Percentiles rank a stretch among this genome's conserved stretches.
Evolutionary conservation across 2,113 vertebrate species (phyloP).

Genomic region (Mormyrus iriodes): DNA sequence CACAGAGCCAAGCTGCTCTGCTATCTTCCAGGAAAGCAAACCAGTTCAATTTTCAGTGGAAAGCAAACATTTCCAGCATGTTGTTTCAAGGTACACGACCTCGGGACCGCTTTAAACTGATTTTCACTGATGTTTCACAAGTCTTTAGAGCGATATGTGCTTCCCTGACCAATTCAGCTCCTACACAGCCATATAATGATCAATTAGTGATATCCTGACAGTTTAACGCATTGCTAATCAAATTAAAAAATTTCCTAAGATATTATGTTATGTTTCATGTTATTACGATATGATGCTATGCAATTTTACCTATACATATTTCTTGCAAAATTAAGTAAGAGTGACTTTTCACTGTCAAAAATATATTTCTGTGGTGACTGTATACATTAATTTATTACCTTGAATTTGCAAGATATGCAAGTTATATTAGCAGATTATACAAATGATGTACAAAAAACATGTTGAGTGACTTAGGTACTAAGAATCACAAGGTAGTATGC

Average conservation of each 20-base stretch:
- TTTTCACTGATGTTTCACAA: not conserved
- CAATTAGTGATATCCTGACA: not conserved
- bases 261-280: not conserved
- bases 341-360: not conserved
- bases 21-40: not conserved
- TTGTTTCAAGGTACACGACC: conserved; percentile 4
- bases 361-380: not conserved
- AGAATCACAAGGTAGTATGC: not conserved
- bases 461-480: not conserved
- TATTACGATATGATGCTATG: not conserved
- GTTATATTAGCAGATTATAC: not conserved
- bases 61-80: conserved; percentile 1
- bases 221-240: not conserved
- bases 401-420: not conserved
- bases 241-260: not conserved
- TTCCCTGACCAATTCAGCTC: not conserved
- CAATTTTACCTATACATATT: not conserved
- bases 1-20: not conserved
- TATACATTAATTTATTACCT: not conserved
- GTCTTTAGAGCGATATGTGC: not conserved
- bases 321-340: not conserved
- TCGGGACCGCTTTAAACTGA: not conserved
- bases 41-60: not conserved
- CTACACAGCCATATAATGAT: not conserved
- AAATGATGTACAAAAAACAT: not conserved